Conservation (phyloP, 2,113 vertebrate genomes). For the Brachypodius melanocephalos region DNA sequence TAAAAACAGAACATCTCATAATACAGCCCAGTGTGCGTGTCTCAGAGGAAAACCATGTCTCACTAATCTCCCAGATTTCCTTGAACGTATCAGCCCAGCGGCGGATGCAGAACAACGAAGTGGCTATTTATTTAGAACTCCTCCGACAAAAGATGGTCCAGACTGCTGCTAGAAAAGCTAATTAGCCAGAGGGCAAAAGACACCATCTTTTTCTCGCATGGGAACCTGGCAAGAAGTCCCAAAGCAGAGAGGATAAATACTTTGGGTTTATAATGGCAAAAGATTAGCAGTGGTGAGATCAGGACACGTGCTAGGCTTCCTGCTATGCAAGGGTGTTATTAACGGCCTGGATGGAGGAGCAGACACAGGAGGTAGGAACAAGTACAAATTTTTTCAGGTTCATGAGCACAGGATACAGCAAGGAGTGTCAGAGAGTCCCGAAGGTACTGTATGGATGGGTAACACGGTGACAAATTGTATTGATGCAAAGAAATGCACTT, state of each 20-base stretch:
- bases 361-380: background rate
- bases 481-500: background rate
- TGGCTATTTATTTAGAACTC: slow-evolving; percentile 40
- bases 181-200: background rate
- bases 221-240: background rate
- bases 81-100: background rate
- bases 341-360: background rate
- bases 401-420: background rate
- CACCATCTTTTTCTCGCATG: background rate
- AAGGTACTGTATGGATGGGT: background rate
- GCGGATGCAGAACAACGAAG: background rate
- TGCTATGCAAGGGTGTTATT: background rate
- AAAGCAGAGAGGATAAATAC: background rate
- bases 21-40: background rate
- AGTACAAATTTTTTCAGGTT: background rate
- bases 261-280: background rate
- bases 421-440: background rate
- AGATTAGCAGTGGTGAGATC: background rate
- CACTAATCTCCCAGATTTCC: slow-evolving; percentile 17
- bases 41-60: slow-evolving; percentile 28
- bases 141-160: background rate
- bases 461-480: background rate
- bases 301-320: background rate
- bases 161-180: background rate
- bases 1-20: slow-evolving; percentile 64